phyloP scores from a whole-genome alignment of 1,140 invertebrate species.

The Pogonomyrmex barbatus region DNA sequence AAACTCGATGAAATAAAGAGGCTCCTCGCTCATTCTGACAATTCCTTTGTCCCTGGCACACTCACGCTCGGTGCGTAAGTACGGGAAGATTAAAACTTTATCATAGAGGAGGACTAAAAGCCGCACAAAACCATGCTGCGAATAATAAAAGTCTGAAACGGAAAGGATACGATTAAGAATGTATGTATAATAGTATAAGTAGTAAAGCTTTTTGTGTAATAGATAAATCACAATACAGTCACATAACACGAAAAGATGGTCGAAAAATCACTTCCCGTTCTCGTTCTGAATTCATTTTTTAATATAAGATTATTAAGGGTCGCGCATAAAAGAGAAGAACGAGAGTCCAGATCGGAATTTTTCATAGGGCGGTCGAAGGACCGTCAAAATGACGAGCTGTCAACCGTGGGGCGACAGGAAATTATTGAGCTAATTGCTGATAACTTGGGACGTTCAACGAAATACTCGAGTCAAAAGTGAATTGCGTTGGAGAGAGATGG shows the following conservation, averaged over 20 bases:
- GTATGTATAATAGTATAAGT: neutral
- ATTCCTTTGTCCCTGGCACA: conserved; percentile 63
- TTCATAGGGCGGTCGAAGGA: conserved; percentile 55
- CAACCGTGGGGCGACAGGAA: conserved; percentile 74
- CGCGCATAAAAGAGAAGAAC: conserved; percentile 19
- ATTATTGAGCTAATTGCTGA: conserved; percentile 84
- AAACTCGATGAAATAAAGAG: conserved; percentile 72
- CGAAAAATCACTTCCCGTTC: neutral
- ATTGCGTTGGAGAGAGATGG: conserved; percentile 15
- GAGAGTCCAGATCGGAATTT: conserved; percentile 62
- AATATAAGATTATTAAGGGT: no score
- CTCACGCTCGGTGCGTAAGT: conserved; percentile 36
- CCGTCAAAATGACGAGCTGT: conserved; percentile 75
- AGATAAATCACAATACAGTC: neutral
- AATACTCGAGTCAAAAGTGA: conserved; percentile 75
- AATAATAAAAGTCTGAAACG: conserved; percentile 18
- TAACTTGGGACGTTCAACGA: conserved; percentile 79
- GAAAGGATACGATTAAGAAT: neutral
- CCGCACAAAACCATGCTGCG: neutral
- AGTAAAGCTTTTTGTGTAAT: neutral
- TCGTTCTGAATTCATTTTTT: neutral
- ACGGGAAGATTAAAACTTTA: conserved; percentile 70
- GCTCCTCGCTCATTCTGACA: conserved; percentile 66
- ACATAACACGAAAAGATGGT: neutral
- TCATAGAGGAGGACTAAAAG: conserved; percentile 28